These are phyloP conservation scores for Rhopalosiphum padi DNA, from an alignment of 1,140 invertebrate genomes.

Conservation along the genomic window DNA sequence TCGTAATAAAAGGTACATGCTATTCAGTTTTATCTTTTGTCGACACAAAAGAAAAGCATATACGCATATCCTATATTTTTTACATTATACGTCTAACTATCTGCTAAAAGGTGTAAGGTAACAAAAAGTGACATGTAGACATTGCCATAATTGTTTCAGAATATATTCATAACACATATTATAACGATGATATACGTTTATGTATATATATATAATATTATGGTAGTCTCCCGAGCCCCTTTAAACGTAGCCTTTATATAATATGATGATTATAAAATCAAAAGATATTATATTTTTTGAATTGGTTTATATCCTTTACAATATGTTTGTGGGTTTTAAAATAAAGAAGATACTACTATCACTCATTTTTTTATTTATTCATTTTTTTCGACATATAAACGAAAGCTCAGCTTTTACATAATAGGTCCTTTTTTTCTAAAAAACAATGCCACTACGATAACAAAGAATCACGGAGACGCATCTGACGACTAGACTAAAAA, in stretches of 20 bases:
- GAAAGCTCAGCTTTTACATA: not conserved
- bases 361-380: slow-evolving; percentile 24
- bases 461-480: not conserved
- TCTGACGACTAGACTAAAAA: not conserved
- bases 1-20: not conserved
- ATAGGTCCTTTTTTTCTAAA: not conserved
- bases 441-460: slow-evolving; percentile 34
- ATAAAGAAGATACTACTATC: not conserved
- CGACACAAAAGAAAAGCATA: not conserved
- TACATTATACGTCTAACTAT: not conserved
- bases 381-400: not conserved
- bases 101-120: not conserved
- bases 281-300: slow-evolving; percentile 27
- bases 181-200: not conserved
- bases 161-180: slow-evolving; percentile 8
- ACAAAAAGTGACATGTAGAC: not conserved
- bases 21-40: not conserved
- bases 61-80: not conserved
- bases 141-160: not conserved
- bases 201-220: not conserved
- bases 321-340: not conserved
- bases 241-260: not conserved
- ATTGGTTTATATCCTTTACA: slow-evolving; percentile 38
- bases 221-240: not conserved
- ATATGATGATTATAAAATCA: slow-evolving; percentile 21